phyloP scores from a whole-genome alignment of 2,888 invertebrate genomes.

The Calameuta pallipes region DNA sequence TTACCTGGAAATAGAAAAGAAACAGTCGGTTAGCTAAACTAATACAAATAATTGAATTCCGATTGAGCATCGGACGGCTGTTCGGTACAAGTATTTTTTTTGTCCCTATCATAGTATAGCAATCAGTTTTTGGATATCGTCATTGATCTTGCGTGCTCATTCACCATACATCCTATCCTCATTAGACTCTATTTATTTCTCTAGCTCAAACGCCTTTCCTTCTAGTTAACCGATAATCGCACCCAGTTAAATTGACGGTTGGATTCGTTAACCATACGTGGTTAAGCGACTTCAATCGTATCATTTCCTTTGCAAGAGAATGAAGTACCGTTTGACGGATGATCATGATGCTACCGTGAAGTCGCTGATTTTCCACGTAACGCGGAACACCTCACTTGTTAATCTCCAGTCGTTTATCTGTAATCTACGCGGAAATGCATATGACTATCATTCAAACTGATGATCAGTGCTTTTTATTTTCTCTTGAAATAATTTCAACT shows the following conservation, averaged over 20 bases:
- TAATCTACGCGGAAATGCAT: not conserved
- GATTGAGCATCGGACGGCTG: not conserved
- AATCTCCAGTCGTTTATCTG: not conserved
- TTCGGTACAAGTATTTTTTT: not conserved
- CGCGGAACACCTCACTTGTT: not conserved
- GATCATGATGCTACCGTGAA: not conserved
- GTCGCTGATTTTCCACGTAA: not conserved
- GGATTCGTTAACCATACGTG: conserved; percentile 8
- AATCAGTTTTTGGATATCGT: conserved; percentile 5
- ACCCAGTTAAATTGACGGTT: conserved; percentile 49
- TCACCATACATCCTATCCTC: not conserved
- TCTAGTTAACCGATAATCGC: conserved; percentile 50
- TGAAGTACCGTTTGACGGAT: not conserved
- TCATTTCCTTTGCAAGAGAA: not conserved
- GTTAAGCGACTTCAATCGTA: not conserved
- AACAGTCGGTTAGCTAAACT: conserved; percentile 43
- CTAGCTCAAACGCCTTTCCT: conserved; percentile 37
- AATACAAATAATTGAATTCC: conserved; percentile 39
- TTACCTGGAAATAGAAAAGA: conserved; percentile 50
- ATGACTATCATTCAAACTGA: not conserved
- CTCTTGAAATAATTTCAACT: not conserved
- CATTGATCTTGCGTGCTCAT: not conserved
- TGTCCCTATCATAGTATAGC: not conserved
- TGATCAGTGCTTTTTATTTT: not conserved
- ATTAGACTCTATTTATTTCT: conserved; percentile 15